phyloP scores from a whole-genome alignment of 1,140 invertebrate genomes.

The Harlomillsia oculata region DNA sequence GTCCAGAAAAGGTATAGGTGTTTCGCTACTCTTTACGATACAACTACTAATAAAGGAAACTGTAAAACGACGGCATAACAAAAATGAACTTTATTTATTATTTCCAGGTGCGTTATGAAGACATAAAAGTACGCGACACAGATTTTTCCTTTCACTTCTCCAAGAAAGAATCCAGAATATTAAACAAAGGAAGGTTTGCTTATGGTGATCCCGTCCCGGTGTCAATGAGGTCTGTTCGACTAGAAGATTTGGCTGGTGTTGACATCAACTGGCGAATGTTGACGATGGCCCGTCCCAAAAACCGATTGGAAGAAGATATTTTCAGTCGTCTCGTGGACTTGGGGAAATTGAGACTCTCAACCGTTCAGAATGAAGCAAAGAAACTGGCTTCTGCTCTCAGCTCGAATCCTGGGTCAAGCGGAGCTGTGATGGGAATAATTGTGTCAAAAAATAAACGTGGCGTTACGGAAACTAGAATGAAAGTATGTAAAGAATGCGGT shows the following conservation, averaged over 20 bases:
- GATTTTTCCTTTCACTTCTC: slow-evolving; percentile 48
- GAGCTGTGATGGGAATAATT: slow-evolving; percentile 42
- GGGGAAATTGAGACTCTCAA: slow-evolving; percentile 63
- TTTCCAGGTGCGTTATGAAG: slow-evolving; percentile 44
- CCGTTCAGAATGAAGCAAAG: slow-evolving; percentile 57
- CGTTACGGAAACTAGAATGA: slow-evolving; percentile 36
- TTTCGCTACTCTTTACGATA: too few relatives aligned
- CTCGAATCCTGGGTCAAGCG: slow-evolving; percentile 54
- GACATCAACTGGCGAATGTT: slow-evolving; percentile 91
- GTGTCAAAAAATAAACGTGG: slow-evolving; percentile 35
- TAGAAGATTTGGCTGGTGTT: slow-evolving; percentile 69
- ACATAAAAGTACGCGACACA: slow-evolving; percentile 56
- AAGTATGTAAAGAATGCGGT: slow-evolving; percentile 62
- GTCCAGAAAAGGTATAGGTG: slow-evolving; percentile 73
- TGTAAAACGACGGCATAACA: too few relatives aligned
- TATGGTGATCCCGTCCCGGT: slow-evolving; percentile 65
- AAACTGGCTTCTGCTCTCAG: slow-evolving; percentile 58
- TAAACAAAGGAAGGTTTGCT: slow-evolving; percentile 16
- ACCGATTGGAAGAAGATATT: slow-evolving; percentile 65
- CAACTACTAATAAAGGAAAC: too few relatives aligned
- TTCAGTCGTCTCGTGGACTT: slow-evolving; percentile 55
- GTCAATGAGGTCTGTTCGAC: slow-evolving; percentile 65
- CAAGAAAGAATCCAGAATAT: slow-evolving; percentile 21
- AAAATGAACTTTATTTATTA: slow-evolving; percentile 5
- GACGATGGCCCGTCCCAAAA: slow-evolving; percentile 69